Percentiles rank a stretch among this genome's conserved stretches.
Conservation (phyloP, 2,888 invertebrate genomes). For the Drosophila tripunctata region DNA sequence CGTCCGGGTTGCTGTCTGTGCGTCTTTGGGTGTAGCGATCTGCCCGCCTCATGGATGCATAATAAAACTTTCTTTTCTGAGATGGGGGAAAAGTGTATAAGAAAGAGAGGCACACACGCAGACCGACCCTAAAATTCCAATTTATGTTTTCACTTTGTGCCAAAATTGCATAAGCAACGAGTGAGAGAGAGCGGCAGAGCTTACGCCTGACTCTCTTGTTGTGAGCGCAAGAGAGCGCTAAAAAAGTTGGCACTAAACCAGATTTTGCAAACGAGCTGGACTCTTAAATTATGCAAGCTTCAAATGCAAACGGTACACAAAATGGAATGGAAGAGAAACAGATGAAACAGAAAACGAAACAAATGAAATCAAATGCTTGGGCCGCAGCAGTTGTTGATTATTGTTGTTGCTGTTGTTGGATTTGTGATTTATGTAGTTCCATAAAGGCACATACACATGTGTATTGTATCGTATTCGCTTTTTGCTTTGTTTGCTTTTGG, state of each 20-base stretch:
- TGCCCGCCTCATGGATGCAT: conserved; percentile 62
- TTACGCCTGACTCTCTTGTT: conserved; percentile 1
- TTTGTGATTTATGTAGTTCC: conserved; percentile 53
- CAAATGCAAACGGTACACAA: conserved; percentile 34
- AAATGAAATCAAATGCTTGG: conserved; percentile 48
- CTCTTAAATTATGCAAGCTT: conserved; percentile 64
- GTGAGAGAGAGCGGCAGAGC: conserved; percentile 5
- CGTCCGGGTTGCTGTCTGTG: conserved; percentile 48
- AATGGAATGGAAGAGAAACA: conserved; percentile 39
- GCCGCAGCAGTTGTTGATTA: conserved; percentile 57
- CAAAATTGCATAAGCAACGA: conserved; percentile 62
- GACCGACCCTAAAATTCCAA: conserved; percentile 42
- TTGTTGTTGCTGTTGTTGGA: conserved; percentile 23
- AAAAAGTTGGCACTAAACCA: conserved; percentile 50
- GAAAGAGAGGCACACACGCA: not conserved
- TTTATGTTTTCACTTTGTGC: conserved; percentile 61
- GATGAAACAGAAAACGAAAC: not conserved
- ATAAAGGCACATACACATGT: conserved; percentile 15
- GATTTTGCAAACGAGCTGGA: conserved; percentile 54
- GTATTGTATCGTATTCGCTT: conserved; percentile 5
- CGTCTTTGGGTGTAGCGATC: conserved; percentile 81
- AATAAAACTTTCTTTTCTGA: conserved; percentile 29
- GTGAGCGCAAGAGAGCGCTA: conserved; percentile 8
- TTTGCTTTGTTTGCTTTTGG: conserved; percentile 38
- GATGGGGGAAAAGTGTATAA: too few species aligned